phyloP scores from a whole-genome alignment of 2,797 vertebrate genomes.

The Propithecus deckenii region DNA sequence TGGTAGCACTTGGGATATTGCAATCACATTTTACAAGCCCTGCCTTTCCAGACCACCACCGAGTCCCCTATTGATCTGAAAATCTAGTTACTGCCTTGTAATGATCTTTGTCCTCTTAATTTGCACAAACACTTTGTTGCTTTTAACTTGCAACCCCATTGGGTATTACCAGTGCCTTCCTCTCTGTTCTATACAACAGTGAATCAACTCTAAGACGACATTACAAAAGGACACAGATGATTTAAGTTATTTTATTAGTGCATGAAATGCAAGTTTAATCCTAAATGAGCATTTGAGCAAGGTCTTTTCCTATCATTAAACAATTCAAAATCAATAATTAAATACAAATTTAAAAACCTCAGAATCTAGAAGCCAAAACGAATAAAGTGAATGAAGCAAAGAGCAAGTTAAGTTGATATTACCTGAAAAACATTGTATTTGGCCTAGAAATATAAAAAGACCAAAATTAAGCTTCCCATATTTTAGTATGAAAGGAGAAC shows the following conservation, averaged over 20 bases:
- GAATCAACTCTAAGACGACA: conserved; percentile 55
- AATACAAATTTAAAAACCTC: conserved; percentile 42
- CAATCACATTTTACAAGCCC: conserved; percentile 56
- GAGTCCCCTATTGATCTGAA: conserved; percentile 52
- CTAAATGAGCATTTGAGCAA: conserved; percentile 49
- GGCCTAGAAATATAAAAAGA: conserved; percentile 31
- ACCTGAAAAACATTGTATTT: not conserved
- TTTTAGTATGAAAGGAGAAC: not conserved
- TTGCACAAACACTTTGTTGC: conserved; percentile 45
- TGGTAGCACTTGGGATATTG: conserved; percentile 5
- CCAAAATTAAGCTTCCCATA: conserved; percentile 31
- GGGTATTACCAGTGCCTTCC: conserved; percentile 32
- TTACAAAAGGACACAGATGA: conserved; percentile 71
- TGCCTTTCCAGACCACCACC: conserved; percentile 54
- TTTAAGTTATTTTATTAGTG: conserved; percentile 71
- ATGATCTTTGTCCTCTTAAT: conserved; percentile 62
- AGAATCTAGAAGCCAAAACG: conserved; percentile 44
- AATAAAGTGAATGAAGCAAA: conserved; percentile 30
- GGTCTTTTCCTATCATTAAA: conserved; percentile 57
- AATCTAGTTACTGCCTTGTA: conserved; percentile 58
- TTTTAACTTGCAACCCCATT: conserved; percentile 44
- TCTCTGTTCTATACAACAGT: conserved; percentile 42
- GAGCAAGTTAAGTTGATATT: not conserved
- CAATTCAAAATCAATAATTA: conserved; percentile 57
- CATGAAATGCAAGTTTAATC: conserved; percentile 50